These are phyloP conservation scores for Timema cristinae DNA, from an alignment of 2,888 invertebrate genomes.

Conservation along the genomic window DNA sequence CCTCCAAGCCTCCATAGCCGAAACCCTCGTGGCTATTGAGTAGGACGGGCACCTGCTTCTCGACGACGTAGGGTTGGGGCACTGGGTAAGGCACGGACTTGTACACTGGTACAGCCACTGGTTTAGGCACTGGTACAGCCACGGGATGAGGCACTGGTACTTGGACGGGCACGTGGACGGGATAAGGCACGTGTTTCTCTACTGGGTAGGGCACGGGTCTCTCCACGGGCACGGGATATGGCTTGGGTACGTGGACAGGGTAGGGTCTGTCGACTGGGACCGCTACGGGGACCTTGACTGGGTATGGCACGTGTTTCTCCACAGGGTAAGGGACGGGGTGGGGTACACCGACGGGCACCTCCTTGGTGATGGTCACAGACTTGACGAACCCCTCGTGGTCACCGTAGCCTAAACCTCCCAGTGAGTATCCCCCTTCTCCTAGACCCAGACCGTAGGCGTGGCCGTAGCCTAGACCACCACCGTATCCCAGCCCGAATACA, in stretches of 20 bases:
- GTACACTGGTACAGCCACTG: conserved; percentile 39
- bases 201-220: conserved; percentile 47
- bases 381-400: conserved; percentile 20
- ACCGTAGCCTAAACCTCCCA: conserved; percentile 20
- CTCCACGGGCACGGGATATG: conserved; percentile 34
- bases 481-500: conserved; percentile 20
- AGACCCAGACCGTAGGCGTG: no score
- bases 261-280: conserved; percentile 44
- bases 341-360: conserved; percentile 36
- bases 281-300: conserved; percentile 49
- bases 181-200: conserved; percentile 25
- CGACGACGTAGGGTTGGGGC: conserved; percentile 15
- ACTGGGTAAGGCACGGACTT: conserved; percentile 20
- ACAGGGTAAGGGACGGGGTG: conserved; percentile 42
- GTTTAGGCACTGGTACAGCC: conserved; percentile 34
- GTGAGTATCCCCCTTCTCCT: neutral
- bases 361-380: conserved; percentile 28
- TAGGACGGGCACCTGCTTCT: conserved; percentile 19
- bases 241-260: conserved; percentile 55
- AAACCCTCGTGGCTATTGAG: conserved; percentile 12
- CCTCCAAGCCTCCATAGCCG: conserved; percentile 3
- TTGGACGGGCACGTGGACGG: conserved; percentile 55
- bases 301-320: conserved; percentile 42
- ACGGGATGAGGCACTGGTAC: conserved; percentile 54
- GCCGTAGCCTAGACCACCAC: neutral